Evolutionary conservation across 2,113 vertebrate species (phyloP), one percentile per base, ranked within the genome.

Genomic region (Casuarius casuarius): DNA sequence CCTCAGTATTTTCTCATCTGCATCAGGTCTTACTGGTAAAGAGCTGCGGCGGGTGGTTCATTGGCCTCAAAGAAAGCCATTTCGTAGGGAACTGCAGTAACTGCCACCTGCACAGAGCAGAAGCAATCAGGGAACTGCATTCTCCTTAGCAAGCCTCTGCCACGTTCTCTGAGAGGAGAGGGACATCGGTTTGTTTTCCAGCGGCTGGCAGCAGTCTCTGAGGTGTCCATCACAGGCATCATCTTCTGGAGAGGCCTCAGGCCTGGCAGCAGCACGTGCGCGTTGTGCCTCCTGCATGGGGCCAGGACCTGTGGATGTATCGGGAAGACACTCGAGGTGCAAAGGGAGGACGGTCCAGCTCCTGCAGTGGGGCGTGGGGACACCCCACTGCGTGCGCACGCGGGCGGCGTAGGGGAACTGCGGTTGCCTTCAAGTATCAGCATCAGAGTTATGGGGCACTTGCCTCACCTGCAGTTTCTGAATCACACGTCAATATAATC

Each of bases 231-330:
- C 18, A 9, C 58, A 65, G 46, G 63, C n/a, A n/a, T n/a, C 48
- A 26, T 54, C 26, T 51, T 49, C 28, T 33, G 54, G 33, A 15
- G 33, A 33, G 54, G 38, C 46, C 63, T 54, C 21, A 19, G 54
- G 11, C 61, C 62, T 46, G 17, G 9, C 10, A 11, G 44, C 2
- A 3, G 51, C 52, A 35, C 38, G 19, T 14, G 3, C 2, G 13
- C 17, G 3, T 52, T 14, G 16, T 26, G 20, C 2, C 46, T 76
- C 38, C 70, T 0, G 1, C 11, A 9, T 2, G 13, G 70, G 71
- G 22, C 46, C 54, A 62, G 38, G 25, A 54, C 38, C 11, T 11
- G 38, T 18, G 52, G 33, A 5, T 31, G 9, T 7, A 61, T 17
- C 25, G 26, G 3, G 52, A 51, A 33, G 35, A 15, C 31, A 9